Evolutionary conservation across 2,888 invertebrate genomes (phyloP), one percentile per base, ranked within the genome.

Genomic region (Tetanocera ferruginea): DNA sequence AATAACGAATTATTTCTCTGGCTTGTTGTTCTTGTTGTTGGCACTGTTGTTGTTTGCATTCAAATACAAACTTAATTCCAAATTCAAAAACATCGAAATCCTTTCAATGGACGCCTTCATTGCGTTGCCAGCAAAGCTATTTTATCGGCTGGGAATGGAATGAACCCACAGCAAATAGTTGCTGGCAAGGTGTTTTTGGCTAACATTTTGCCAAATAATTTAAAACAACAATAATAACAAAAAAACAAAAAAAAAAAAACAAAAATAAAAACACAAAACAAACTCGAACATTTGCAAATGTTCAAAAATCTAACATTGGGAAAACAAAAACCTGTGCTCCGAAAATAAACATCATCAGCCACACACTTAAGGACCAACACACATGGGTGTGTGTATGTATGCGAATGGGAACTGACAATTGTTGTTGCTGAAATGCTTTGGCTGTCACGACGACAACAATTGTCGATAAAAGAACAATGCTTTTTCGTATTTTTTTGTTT

Each of bases 11-110:
- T 17, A 60, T 17, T 60, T 60, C 28, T 3, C 37, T n/a, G 3
- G 25, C 23, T 23, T 17, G 62, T 62, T 60, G 60, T 55, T 52
- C 3, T 57, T 19, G 23, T 60, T 60, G 60, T n/a, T 23, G 19
- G 37, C 43, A 8, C 23, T 43, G 34, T 66, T 67, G 49, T 67
- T 67, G 25, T 67, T 67, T 43, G 43, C 11, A 75, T 75, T 57
- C 23, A 75, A 49, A 64, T 28, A 34, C 73, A 51, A 75, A 55
- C 62, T 74, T 75, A 75, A 75, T 67, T 8, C 75, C 66, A 55
- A 75, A 75, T 75, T 66, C 67, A 55, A 75, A 66, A 75, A 75
- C 75, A 75, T 67, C 52, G 55, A 75, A 75, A 75, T 75, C 75
- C 75, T 75, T 75, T 75, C 75, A 75, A 75, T 69, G 49, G 51